phyloP scores from a whole-genome alignment of 2,888 invertebrate genomes.

The Blomia tropicalis region DNA sequence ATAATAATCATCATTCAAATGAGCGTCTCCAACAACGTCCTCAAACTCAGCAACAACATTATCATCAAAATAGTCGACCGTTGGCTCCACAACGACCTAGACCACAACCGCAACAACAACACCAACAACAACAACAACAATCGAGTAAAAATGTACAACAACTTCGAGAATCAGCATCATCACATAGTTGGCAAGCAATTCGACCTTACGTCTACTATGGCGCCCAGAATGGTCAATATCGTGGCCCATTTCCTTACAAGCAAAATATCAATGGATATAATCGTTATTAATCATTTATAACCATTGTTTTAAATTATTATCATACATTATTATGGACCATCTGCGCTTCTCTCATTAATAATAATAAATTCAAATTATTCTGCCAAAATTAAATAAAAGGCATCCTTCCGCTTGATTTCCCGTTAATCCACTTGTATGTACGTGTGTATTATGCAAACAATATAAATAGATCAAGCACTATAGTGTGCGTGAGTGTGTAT shows the following conservation, averaged over 20 bases:
- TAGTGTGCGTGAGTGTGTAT: too few relatives aligned
- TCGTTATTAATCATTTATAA: neutral
- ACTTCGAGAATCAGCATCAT: neutral
- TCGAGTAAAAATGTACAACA: neutral
- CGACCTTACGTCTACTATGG: neutral
- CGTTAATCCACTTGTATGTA: too few relatives aligned
- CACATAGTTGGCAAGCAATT: neutral
- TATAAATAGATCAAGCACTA: too few relatives aligned
- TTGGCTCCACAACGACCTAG: too few relatives aligned
- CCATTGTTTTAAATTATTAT: too few relatives aligned
- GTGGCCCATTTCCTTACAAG: neutral
- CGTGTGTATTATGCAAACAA: too few relatives aligned
- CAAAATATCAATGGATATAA: neutral
- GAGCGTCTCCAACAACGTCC: neutral
- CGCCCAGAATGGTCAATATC: conserved; percentile 8
- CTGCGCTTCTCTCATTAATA: too few relatives aligned
- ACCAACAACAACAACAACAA: neutral
- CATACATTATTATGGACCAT: too few relatives aligned
- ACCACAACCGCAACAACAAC: conserved; percentile 7
- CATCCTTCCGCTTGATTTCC: too few relatives aligned
- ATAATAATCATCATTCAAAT: neutral
- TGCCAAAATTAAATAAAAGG: too few relatives aligned
- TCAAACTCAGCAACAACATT: neutral
- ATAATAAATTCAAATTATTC: too few relatives aligned
- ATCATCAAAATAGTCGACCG: neutral